Evolutionary conservation across 2,888 invertebrate genomes (phyloP).

Genomic region (Calameuta idolon): DNA sequence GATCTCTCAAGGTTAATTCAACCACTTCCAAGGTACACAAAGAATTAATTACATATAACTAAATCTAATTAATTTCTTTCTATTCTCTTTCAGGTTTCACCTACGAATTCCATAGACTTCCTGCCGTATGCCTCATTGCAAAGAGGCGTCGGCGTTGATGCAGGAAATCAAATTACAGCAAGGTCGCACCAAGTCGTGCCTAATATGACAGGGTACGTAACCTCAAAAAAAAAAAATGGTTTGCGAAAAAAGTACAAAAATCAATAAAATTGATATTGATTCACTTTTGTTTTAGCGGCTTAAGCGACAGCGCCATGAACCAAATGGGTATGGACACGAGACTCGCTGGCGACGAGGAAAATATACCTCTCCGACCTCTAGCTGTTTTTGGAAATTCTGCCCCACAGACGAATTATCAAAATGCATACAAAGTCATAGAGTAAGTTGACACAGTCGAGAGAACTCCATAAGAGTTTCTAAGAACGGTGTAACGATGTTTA

Average conservation of each 20-base stretch:
- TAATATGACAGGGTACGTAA: slow-evolving; percentile 63
- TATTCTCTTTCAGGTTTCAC: slow-evolving; percentile 61
- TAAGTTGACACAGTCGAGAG: slow-evolving; percentile 68
- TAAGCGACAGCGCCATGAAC: slow-evolving; percentile 60
- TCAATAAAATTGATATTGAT: not conserved
- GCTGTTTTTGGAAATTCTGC: slow-evolving; percentile 69
- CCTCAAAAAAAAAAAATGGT: not conserved
- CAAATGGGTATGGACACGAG: slow-evolving; percentile 52
- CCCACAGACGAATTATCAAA: slow-evolving; percentile 62
- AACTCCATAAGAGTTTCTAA: not conserved
- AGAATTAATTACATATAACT: not conserved
- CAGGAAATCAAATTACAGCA: slow-evolving; percentile 72
- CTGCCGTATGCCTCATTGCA: slow-evolving; percentile 73
- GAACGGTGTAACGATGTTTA: slow-evolving; percentile 1
- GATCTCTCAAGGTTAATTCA: slow-evolving; percentile 72
- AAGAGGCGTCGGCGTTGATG: slow-evolving; percentile 67
- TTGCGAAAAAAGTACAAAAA: not conserved
- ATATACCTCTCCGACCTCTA: slow-evolving; percentile 83
- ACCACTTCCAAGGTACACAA: slow-evolving; percentile 62
- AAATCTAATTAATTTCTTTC: not conserved
- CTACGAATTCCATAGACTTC: slow-evolving; percentile 70
- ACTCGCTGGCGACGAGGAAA: slow-evolving; percentile 72
- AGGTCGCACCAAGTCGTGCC: slow-evolving; percentile 66
- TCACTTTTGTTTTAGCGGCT: slow-evolving; percentile 42
- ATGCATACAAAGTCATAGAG: slow-evolving; percentile 79